Evolutionary conservation across 2,888 invertebrate species (phyloP), one percentile per base, ranked within the genome.

Genomic region (Chironomus riparius): DNA sequence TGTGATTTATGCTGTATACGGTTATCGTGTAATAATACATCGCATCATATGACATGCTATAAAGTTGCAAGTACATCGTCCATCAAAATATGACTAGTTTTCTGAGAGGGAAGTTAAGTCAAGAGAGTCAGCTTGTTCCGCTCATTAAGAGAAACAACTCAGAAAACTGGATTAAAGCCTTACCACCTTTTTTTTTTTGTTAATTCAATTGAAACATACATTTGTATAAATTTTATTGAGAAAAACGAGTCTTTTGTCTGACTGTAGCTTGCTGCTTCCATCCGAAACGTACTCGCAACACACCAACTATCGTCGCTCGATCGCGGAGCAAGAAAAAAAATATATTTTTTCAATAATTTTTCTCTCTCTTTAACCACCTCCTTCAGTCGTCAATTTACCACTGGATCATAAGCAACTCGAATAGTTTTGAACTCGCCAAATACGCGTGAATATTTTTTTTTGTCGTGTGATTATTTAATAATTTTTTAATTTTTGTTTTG

Each of bases 371-470:
- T 48, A 68, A 48, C 38, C 47, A 62, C 65, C 62, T 74, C 74
- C 68, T 61, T 76, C 76, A 76, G 76, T 76, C 76, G 68, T 69
- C 68, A 69, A 76, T 69, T 68, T 48, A 76, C 76, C 76, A 68
- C 48, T 76, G 76, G 38, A 76, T 69, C 48, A 76, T 48, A 47
- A 76, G 69, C 76, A 69, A 56, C 76, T 76, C 47, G 71, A 13
- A 24, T 38, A 73, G 38, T 65, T 38, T 68, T 65, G 3, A 65
- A 65, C 62, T 12, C n/a, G 65, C n/a, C 21, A 47, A 13, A 50
- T 15, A 24, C 56, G 22, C 47, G 47, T 28, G 50, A 47, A 38
- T 50, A 24, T 47, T 68, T 47, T 62, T 74, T 74, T 18, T 47
- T 73, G 24, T 62, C 21, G 10, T 62, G 62, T 22, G 70, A 48